These are phyloP conservation scores for Adelognathus sp. DNA, from an alignment of 2,888 invertebrate genomes.

Conservation along the genomic window DNA sequence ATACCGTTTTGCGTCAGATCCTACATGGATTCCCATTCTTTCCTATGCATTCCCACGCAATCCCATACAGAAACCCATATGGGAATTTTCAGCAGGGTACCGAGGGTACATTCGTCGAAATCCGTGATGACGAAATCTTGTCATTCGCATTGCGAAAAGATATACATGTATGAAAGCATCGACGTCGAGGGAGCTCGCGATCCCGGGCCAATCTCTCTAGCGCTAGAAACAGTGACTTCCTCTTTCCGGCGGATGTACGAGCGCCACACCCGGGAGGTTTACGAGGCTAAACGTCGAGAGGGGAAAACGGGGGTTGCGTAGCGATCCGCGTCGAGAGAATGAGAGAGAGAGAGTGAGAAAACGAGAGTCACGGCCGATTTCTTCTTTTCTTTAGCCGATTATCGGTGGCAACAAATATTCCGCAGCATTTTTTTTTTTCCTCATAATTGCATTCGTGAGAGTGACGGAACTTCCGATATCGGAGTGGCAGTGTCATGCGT, in stretches of 20 bases:
- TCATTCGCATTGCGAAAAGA: too few relatives aligned
- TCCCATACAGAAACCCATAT: too few relatives aligned
- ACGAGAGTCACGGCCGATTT: background rate
- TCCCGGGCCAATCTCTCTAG: constrained; percentile 24
- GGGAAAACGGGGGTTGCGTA: constrained; percentile 23
- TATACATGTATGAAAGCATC: background rate
- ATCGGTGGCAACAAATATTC: background rate
- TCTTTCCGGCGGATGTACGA: constrained; percentile 44
- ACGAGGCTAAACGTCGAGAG: constrained; percentile 10
- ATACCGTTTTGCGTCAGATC: too few relatives aligned
- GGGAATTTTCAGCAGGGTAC: too few relatives aligned
- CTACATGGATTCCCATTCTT: too few relatives aligned
- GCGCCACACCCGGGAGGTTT: constrained; percentile 36
- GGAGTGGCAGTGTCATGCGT: background rate
- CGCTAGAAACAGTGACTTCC: constrained; percentile 27
- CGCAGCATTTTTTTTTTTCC: background rate
- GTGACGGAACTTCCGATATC: background rate
- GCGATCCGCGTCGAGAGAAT: background rate
- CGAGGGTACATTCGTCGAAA: too few relatives aligned
- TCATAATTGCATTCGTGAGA: background rate
- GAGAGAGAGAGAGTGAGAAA: too few relatives aligned
- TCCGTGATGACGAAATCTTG: too few relatives aligned
- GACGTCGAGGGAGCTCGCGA: constrained; percentile 7
- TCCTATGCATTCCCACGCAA: too few relatives aligned
- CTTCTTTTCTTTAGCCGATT: background rate